Percentiles rank a stretch among this genome's conserved stretches.
Evolutionary conservation across 1,140 invertebrate genomes (phyloP).

Genomic region (Eriosoma lanigerum): DNA sequence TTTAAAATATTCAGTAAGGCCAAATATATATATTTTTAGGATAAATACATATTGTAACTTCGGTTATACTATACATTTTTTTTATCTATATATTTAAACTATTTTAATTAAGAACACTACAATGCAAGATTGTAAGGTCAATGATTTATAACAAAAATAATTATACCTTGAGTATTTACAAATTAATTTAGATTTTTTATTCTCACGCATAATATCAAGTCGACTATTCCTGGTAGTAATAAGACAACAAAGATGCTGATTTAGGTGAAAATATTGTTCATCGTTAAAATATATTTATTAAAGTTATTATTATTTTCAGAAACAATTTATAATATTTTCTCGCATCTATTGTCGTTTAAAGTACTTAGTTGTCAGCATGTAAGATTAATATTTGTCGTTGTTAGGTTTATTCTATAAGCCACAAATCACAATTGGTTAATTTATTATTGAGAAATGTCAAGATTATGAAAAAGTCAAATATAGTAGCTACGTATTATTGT

Average conservation of each 20-base stretch:
- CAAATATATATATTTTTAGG: background rate
- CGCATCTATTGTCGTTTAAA: too few relatives aligned
- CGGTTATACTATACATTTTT: background rate
- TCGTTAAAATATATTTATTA: slow-evolving; percentile 3
- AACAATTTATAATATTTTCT: too few relatives aligned
- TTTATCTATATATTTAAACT: background rate
- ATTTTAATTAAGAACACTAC: slow-evolving; percentile 8
- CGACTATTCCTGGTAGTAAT: background rate
- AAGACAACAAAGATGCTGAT: slow-evolving; percentile 5
- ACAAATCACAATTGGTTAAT: too few relatives aligned
- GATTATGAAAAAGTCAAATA: too few relatives aligned
- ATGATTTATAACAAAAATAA: background rate
- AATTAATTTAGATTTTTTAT: background rate
- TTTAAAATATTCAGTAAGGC: background rate
- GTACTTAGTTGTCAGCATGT: too few relatives aligned
- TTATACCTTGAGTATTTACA: background rate
- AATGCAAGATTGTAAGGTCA: slow-evolving; percentile 16
- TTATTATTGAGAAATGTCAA: too few relatives aligned
- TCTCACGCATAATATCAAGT: too few relatives aligned
- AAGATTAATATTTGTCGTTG: too few relatives aligned
- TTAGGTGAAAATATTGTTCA: background rate
- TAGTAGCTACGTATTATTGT: too few relatives aligned
- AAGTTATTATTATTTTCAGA: background rate
- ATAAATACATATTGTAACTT: background rate
- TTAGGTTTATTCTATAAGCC: too few relatives aligned